Conservation (phyloP, 2,797 vertebrate genomes). For the Bradypodion pumilum region DNA sequence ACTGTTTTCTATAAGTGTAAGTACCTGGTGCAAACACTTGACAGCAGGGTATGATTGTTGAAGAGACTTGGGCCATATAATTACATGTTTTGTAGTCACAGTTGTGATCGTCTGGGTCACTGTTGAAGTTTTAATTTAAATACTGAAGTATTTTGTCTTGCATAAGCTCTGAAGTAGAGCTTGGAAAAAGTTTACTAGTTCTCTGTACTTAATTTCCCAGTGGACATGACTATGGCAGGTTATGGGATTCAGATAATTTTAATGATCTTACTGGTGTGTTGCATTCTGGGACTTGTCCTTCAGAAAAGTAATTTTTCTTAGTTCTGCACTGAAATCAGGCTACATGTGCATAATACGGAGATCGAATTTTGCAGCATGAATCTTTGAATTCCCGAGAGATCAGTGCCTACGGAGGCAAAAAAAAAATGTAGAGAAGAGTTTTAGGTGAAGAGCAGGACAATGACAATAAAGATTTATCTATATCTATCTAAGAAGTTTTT, state of each 20-base stretch:
- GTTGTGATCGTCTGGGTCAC: not conserved
- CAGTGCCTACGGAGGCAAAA: not conserved
- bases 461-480: too few relatives aligned
- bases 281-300: too few relatives aligned
- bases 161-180: not conserved
- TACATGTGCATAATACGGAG: not conserved
- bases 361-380: not conserved
- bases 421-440: not conserved
- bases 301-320: too few relatives aligned
- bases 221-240: too few relatives aligned
- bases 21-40: not conserved
- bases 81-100: not conserved
- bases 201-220: too few relatives aligned
- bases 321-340: not conserved
- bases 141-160: not conserved
- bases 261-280: too few relatives aligned
- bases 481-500: too few relatives aligned
- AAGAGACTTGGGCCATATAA: not conserved
- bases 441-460: too few relatives aligned
- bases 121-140: not conserved
- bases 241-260: too few relatives aligned
- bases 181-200: too few relatives aligned
- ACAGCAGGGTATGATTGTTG: not conserved
- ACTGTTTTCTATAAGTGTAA: too few relatives aligned
- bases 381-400: not conserved